These are phyloP conservation scores for Dolichoris vasculosae DNA, from an alignment of 1,140 invertebrate genomes.

Conservation along the genomic window DNA sequence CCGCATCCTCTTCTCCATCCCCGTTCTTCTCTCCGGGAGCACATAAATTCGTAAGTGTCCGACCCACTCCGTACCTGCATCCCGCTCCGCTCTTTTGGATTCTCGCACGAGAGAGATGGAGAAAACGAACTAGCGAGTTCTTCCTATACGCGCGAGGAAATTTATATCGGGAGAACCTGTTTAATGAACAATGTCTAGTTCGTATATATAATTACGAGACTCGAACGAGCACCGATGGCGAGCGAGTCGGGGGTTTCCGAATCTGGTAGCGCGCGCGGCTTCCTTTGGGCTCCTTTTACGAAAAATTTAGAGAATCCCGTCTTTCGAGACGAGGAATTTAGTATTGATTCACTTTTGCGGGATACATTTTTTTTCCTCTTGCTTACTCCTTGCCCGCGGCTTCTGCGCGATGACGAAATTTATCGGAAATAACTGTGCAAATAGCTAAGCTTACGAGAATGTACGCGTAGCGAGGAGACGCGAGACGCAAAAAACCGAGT, in stretches of 20 bases:
- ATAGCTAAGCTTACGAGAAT: neutral
- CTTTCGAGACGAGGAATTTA: neutral
- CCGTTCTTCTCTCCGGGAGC: conserved; percentile 54
- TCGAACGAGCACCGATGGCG: neutral
- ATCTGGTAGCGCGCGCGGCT: conserved; percentile 29
- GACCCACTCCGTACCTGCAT: conserved; percentile 32
- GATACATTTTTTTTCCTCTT: neutral
- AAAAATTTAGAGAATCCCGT: conserved; percentile 28
- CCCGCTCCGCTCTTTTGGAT: conserved; percentile 15
- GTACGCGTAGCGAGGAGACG: neutral
- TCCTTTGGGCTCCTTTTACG: conserved; percentile 8
- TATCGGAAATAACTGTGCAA: neutral
- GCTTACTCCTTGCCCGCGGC: neutral
- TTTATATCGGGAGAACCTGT: conserved; percentile 48
- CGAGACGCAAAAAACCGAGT: neutral
- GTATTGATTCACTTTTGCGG: neutral
- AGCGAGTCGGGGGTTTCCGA: neutral
- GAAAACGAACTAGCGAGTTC: neutral
- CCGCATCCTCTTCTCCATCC: conserved; percentile 2
- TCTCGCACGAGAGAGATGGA: neutral
- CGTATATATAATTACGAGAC: conserved; percentile 37
- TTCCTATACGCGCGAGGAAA: conserved; percentile 24
- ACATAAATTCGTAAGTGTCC: conserved; percentile 60
- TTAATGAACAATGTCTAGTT: conserved; percentile 52
- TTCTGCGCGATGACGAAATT: conserved; percentile 4